A percentile compares a stretch with the other conserved stretches of the same genome.
Conservation (phyloP, 2,888 invertebrate genomes). For the Erpobdella octoculata region DNA sequence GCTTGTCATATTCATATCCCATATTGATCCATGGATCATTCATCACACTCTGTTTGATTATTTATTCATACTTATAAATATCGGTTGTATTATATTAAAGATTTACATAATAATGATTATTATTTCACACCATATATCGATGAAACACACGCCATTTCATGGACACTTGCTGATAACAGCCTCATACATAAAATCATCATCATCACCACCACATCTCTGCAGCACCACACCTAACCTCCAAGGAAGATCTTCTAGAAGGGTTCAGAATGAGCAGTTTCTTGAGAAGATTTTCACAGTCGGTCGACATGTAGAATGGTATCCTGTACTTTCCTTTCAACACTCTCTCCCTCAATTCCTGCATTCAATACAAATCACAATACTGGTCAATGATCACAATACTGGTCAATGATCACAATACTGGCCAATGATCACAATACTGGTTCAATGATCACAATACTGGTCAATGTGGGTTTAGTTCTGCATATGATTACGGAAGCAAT, state of each 20-base stretch:
- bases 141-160: background rate
- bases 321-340: constrained; percentile 97
- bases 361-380: background rate
- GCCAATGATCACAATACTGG: no score
- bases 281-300: constrained; percentile 97
- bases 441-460: no score
- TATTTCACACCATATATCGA: background rate
- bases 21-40: constrained; percentile 99
- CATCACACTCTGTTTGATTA: constrained; percentile 61
- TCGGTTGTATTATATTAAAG: no score
- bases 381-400: background rate
- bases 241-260: constrained; percentile 59
- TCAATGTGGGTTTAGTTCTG: no score
- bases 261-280: constrained; percentile 99
- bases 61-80: no score
- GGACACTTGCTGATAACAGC: background rate
- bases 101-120: no score
- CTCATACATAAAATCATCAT: background rate
- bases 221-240: no score
- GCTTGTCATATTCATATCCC: constrained; percentile 92
- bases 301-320: constrained; percentile 99
- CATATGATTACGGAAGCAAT: no score
- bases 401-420: no score
- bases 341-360: constrained; percentile 80
- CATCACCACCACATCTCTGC: background rate